phyloP scores from a whole-genome alignment of 1,140 invertebrate species.

The Macrostomum lignano region DNA sequence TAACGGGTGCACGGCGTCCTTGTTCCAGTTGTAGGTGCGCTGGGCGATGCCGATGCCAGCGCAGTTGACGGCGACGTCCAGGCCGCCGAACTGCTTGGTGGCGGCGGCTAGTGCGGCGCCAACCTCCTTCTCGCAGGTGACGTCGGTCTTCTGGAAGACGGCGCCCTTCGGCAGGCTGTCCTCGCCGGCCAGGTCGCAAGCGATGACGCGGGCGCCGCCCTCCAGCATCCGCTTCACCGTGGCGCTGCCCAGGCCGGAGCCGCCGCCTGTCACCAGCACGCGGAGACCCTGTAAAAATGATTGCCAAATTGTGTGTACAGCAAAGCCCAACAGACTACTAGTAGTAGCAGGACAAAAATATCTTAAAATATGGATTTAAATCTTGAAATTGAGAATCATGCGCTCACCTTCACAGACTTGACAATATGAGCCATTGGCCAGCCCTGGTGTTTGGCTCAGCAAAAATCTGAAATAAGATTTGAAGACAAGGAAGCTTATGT shows the following conservation, averaged over 20 bases:
- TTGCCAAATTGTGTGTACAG: background rate
- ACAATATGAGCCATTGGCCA: no score
- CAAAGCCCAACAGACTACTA: no score
- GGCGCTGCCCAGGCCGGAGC: constrained; percentile 60
- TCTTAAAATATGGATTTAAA: no score
- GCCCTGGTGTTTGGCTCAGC: no score
- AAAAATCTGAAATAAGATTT: no score
- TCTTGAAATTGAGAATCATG: no score
- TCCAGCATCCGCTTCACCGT: constrained; percentile 40
- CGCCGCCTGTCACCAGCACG: constrained; percentile 60
- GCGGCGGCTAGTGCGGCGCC: constrained; percentile 39
- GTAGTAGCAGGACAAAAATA: no score
- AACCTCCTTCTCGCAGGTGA: constrained; percentile 49
- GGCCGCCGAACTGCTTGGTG: constrained; percentile 47
- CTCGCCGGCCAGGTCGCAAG: constrained; percentile 57
- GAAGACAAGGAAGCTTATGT: no score
- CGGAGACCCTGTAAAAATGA: constrained; percentile 34
- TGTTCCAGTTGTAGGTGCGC: constrained; percentile 66
- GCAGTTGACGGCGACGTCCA: constrained; percentile 71
- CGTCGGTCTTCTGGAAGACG: constrained; percentile 37
- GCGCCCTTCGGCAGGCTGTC: constrained; percentile 44
- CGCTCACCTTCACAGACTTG: no score
- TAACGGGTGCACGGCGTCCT: constrained; percentile 39
- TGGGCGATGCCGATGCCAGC: constrained; percentile 64
- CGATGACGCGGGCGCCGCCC: constrained; percentile 48